Conservation (phyloP, 2,888 invertebrate species). For the Aphrophora alni region DNA sequence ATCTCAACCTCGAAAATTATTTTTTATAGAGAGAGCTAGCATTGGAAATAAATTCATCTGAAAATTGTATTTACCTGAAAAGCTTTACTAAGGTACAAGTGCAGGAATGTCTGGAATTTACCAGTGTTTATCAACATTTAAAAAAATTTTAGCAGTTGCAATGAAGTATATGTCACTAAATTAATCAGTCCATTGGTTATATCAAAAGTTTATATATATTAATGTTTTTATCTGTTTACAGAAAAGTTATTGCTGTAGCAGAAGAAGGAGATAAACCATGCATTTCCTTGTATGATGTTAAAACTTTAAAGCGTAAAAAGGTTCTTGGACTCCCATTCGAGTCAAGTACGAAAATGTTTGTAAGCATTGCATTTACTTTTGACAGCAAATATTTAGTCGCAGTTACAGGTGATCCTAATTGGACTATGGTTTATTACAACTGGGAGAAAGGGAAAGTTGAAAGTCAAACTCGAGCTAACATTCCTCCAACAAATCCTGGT, state of each 20-base stretch:
- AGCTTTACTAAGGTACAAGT: too few relatives aligned
- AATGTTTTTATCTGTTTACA: slow-evolving; percentile 54
- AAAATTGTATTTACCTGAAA: too few relatives aligned
- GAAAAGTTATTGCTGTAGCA: slow-evolving; percentile 67
- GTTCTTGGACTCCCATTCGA: slow-evolving; percentile 69
- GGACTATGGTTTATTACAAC: slow-evolving; percentile 80
- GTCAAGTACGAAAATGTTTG: slow-evolving; percentile 67
- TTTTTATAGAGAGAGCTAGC: too few relatives aligned
- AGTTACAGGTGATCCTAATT: slow-evolving; percentile 84
- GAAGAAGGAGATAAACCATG: slow-evolving; percentile 64
- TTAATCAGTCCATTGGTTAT: too few relatives aligned
- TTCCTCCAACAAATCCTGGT: slow-evolving; percentile 68
- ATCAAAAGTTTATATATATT: too few relatives aligned
- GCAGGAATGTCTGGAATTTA: too few relatives aligned
- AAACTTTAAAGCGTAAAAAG: slow-evolving; percentile 72
- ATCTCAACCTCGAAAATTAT: too few relatives aligned
- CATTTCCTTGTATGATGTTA: slow-evolving; percentile 74
- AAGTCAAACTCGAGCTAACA: slow-evolving; percentile 74
- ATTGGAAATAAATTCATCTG: too few relatives aligned
- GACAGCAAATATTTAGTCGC: slow-evolving; percentile 83
- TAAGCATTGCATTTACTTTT: slow-evolving; percentile 76
- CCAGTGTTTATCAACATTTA: too few relatives aligned
- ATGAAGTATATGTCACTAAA: too few relatives aligned
- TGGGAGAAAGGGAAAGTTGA: slow-evolving; percentile 84
- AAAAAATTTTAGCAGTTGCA: too few relatives aligned